These are phyloP conservation scores for Drosophila falleni DNA, from an alignment of 2,888 invertebrate genomes.

Conservation along the genomic window DNA sequence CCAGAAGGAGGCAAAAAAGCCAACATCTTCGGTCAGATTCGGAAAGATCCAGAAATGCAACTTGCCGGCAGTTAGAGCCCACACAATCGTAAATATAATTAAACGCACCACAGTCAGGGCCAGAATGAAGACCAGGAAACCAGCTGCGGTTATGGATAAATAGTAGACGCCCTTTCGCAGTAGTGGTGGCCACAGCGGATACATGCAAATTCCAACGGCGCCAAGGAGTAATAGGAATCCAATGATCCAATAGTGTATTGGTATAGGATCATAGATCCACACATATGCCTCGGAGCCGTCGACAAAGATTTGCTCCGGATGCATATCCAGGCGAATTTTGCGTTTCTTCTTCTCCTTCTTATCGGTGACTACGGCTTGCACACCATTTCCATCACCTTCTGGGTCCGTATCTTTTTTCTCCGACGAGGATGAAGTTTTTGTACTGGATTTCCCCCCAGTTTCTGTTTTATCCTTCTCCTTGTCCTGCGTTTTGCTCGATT, in stretches of 20 bases:
- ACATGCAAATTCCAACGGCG: constrained; percentile 97
- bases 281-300: constrained; percentile 98
- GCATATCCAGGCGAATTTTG: constrained; percentile 98
- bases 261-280: constrained; percentile 99
- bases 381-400: constrained; percentile 68
- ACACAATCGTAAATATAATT: constrained; percentile 96
- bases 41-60: constrained; percentile 99
- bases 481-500: constrained; percentile 59
- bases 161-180: constrained; percentile 98
- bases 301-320: constrained; percentile 96
- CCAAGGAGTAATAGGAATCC: constrained; percentile 96
- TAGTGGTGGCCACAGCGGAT: constrained; percentile 99
- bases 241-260: constrained; percentile 96
- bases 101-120: constrained; percentile 95
- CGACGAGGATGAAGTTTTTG: constrained; percentile 40
- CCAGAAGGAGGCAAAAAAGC: constrained; percentile 99
- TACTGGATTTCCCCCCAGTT: constrained; percentile 26
- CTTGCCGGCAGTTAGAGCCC: constrained; percentile 94
- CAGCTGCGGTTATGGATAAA: constrained; percentile 96
- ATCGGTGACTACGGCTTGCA: constrained; percentile 55
- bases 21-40: constrained; percentile 99
- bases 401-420: constrained; percentile 78
- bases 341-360: constrained; percentile 90
- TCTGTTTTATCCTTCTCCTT: constrained; percentile 75
- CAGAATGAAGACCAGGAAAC: constrained; percentile 97